Evolutionary conservation across 2,888 invertebrate genomes (phyloP).

Genomic region (Stenodera caucasica): DNA sequence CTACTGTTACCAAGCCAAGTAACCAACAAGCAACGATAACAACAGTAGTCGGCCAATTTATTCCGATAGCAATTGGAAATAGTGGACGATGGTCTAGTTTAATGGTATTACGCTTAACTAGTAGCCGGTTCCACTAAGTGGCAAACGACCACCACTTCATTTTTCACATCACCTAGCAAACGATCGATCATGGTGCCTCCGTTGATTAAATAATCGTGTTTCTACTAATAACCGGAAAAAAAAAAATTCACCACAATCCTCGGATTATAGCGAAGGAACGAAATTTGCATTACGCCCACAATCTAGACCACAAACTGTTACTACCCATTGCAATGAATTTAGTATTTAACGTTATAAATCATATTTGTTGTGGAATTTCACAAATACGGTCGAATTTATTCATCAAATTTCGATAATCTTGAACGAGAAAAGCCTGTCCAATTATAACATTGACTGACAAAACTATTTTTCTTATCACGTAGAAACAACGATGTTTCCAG

Average conservation of each 20-base stretch:
- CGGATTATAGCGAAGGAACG: background rate
- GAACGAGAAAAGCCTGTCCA: no score
- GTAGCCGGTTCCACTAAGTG: slow-evolving; percentile 39
- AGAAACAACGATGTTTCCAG: slow-evolving; percentile 1
- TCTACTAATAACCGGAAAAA: background rate
- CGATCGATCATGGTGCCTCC: slow-evolving; percentile 16
- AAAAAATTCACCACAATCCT: no score
- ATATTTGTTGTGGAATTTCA: no score
- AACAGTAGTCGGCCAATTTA: slow-evolving; percentile 32
- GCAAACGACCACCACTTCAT: slow-evolving; percentile 44
- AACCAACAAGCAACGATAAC: slow-evolving; percentile 26
- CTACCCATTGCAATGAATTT: slow-evolving; percentile 3
- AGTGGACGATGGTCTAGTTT: slow-evolving; percentile 30
- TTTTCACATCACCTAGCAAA: slow-evolving; percentile 21
- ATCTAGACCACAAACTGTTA: background rate
- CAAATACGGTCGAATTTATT: no score
- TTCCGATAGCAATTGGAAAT: slow-evolving; percentile 32
- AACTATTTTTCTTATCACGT: background rate
- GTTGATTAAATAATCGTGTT: background rate
- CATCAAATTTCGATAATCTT: no score
- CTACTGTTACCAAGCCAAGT: slow-evolving; percentile 25
- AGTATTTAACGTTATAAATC: background rate
- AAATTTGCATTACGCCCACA: background rate
- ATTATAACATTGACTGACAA: background rate
- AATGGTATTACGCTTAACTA: slow-evolving; percentile 32